Conservation (phyloP, 2,888 invertebrate genomes). For the Elgonia sp. region DNA sequence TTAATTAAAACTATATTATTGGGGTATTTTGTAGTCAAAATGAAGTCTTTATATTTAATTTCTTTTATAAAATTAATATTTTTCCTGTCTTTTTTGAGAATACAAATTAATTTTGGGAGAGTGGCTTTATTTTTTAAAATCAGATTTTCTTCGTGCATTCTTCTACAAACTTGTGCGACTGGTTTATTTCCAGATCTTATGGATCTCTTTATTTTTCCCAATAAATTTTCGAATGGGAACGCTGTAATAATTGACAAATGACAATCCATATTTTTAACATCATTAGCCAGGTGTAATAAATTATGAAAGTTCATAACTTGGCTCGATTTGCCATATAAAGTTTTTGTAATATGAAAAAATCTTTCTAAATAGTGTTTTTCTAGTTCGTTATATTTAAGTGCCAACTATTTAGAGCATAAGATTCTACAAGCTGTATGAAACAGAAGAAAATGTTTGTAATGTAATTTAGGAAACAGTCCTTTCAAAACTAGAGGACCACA, state of each 20-base stretch:
- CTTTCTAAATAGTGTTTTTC: too few relatives aligned
- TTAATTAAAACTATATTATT: constrained; percentile 36
- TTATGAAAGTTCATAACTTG: too few relatives aligned
- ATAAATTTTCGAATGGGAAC: constrained; percentile 5
- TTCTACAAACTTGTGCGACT: constrained; percentile 1
- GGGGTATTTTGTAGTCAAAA: constrained; percentile 16
- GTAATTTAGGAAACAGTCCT: not conserved
- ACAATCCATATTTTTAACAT: constrained; percentile 3
- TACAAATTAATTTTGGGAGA: not conserved
- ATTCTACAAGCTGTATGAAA: not conserved
- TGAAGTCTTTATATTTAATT: constrained; percentile 24
- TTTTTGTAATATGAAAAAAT: too few relatives aligned
- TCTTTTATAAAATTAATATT: not conserved
- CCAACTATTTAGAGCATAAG: not conserved
- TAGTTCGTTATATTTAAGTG: not conserved
- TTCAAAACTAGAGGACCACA: not conserved
- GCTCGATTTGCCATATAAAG: too few relatives aligned
- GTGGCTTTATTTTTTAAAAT: not conserved
- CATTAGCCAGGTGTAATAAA: too few relatives aligned
- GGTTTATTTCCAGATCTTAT: constrained; percentile 33
- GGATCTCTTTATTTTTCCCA: constrained; percentile 11
- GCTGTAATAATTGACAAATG: constrained; percentile 1
- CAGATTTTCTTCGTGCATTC: constrained; percentile 5
- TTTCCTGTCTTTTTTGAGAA: not conserved
- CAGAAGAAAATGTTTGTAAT: not conserved